These are phyloP conservation scores for Cistogaster globosa DNA, from an alignment of 2,888 invertebrate species.

Conservation along the genomic window DNA sequence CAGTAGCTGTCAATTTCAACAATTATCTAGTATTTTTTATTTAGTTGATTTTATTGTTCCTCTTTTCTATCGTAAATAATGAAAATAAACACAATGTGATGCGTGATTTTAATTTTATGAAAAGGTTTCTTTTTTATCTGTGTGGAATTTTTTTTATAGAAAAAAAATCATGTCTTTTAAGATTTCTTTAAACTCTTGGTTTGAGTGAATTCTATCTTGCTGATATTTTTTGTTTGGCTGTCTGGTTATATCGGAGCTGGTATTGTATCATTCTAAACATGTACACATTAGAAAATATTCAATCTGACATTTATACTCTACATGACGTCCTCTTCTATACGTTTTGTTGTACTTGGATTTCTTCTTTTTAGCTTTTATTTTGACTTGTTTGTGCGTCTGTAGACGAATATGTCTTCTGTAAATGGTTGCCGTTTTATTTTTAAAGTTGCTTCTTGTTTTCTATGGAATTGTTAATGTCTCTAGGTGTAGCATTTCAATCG, in stretches of 20 bases:
- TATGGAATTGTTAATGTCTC: constrained; percentile 24
- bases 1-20: constrained; percentile 68
- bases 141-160: not conserved
- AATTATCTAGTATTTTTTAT: constrained; percentile 59
- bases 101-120: constrained; percentile 59
- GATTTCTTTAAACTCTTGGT: constrained; percentile 41
- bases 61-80: constrained; percentile 1
- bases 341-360: not conserved
- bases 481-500: constrained; percentile 45
- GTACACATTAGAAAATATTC: constrained; percentile 63
- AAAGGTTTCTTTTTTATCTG: constrained; percentile 18
- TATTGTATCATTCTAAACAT: constrained; percentile 53
- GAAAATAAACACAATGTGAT: constrained; percentile 55
- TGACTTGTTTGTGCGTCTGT: constrained; percentile 4
- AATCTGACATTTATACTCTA: constrained; percentile 66
- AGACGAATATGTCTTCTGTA: constrained; percentile 17
- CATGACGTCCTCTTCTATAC: constrained; percentile 63
- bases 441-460: constrained; percentile 50
- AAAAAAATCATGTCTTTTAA: constrained; percentile 47
- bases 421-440: constrained; percentile 48
- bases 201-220: constrained; percentile 13
- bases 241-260: constrained; percentile 3
- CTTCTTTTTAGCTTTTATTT: constrained; percentile 4
- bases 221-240: constrained; percentile 7
- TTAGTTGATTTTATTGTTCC: constrained; percentile 20